Evolutionary conservation across 2,888 invertebrate genomes (phyloP), one percentile per base, ranked within the genome.

Genomic region (Metellina segmentata): DNA sequence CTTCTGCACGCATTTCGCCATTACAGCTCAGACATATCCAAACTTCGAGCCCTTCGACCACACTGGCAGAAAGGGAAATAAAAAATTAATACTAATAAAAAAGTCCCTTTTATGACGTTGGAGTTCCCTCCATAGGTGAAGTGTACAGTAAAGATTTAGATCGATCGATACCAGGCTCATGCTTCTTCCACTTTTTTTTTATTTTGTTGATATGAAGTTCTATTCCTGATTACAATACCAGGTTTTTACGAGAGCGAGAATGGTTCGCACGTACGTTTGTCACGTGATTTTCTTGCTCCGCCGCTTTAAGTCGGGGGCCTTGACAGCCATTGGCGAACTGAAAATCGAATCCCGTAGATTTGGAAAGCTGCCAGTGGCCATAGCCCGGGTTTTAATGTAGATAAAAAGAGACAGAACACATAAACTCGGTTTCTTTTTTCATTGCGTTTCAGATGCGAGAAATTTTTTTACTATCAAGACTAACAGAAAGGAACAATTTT

Each of bases 211-310:
- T 53, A 72, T 53, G 77, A 82, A 78, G 53, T 91, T 82, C 77
- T 77, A 85, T 91, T 82, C 87, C 78, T 91, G 86, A 91, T 91
- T 91, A 82, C 87, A 91, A 91, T 86, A 78, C 85, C 71, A 34
- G 71, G 82, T 91, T 91, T 61, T 91, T 91, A 91, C 78, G 91
- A 82, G 87, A 77, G 87, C 82, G 77, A 91, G 82, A 91, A 91
- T 87, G 87, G 87, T 91, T 91, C 82, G 81, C 91, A 87, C 91
- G 91, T 91, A 71, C 72, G 75, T 91, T 83, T 86, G 86, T 81
- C 87, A 91, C 86, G 91, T 86, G 87, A 91, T 87, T 87, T 90
- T 87, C 77, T 86, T 90, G 20, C 75, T 1, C n/a, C 34, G 75
- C 81, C 81, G 61, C 70, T 79, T 61, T 81, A 79, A 77, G 82